These are phyloP conservation scores for Boulengeromyrus knoepffleri DNA, from an alignment of 2,113 vertebrate genomes.

Conservation along the genomic window DNA sequence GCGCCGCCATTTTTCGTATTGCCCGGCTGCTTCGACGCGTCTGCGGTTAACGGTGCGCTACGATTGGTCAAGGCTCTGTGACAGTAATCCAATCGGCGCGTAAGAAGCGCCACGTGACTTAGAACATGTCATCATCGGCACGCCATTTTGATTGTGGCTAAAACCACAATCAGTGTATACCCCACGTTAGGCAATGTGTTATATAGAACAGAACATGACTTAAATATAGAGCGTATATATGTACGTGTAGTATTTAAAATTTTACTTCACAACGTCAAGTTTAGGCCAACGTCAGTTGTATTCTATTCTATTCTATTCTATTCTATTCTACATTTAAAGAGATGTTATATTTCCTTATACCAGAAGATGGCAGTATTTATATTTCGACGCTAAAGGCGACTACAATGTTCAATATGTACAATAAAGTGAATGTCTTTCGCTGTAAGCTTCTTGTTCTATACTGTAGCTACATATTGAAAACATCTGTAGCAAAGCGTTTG, in stretches of 20 bases:
- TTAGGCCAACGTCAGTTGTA: neutral
- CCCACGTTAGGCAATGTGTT: neutral
- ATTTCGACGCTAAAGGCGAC: neutral
- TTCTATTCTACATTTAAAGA: neutral
- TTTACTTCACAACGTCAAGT: neutral
- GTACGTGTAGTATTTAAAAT: neutral
- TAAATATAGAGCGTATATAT: neutral
- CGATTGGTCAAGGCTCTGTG: neutral
- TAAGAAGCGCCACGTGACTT: neutral
- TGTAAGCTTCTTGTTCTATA: neutral
- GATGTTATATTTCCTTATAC: neutral
- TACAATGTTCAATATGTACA: neutral
- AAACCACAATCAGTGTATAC: neutral
- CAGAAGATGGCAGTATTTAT: conserved; percentile 16
- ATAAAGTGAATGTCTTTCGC: neutral
- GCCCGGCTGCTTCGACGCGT: neutral
- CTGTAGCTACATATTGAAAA: neutral
- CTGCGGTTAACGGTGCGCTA: neutral
- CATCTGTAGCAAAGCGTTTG: neutral
- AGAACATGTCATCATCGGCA: neutral
- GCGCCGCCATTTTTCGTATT: conserved; percentile 67
- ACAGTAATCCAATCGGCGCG: neutral
- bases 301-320: neutral
- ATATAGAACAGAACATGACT: neutral
- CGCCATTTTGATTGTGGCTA: conserved; percentile 9